phyloP scores from a whole-genome alignment of 2,113 vertebrate genomes.

The Gavia stellata region DNA sequence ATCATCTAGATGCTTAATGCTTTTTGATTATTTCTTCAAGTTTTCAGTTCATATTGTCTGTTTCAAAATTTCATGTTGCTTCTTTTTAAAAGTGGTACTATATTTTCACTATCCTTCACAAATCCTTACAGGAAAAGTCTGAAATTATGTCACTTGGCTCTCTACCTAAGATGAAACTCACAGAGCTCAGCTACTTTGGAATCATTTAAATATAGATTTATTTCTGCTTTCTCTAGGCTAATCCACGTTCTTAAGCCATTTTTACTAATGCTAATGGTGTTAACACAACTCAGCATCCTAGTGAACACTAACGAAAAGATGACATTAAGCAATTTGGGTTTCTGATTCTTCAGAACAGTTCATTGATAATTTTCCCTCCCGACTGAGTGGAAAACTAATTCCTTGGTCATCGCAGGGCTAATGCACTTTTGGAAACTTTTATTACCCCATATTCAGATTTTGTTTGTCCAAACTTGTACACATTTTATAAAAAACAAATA shows the following conservation, averaged over 20 bases:
- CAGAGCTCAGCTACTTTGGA: not conserved
- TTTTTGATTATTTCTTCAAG: not conserved
- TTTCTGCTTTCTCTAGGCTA: not conserved
- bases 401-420: not conserved
- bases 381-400: not conserved
- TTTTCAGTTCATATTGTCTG: not conserved
- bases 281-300: not conserved
- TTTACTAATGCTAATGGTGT: not conserved
- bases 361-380: not conserved
- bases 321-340: not conserved
- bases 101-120: not conserved
- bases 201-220: not conserved
- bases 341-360: not conserved
- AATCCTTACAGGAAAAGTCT: not conserved
- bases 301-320: not conserved
- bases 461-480: not conserved
- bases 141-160: not conserved
- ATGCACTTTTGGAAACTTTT: not conserved
- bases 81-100: not conserved
- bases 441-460: not conserved
- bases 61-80: not conserved
- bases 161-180: not conserved
- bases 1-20: not conserved
- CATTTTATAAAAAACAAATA: not conserved
- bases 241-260: not conserved